Base-by-base conservation (phyloP, 64 coral and sea anemone species). In the Astreopora myriophthalma region DNA sequence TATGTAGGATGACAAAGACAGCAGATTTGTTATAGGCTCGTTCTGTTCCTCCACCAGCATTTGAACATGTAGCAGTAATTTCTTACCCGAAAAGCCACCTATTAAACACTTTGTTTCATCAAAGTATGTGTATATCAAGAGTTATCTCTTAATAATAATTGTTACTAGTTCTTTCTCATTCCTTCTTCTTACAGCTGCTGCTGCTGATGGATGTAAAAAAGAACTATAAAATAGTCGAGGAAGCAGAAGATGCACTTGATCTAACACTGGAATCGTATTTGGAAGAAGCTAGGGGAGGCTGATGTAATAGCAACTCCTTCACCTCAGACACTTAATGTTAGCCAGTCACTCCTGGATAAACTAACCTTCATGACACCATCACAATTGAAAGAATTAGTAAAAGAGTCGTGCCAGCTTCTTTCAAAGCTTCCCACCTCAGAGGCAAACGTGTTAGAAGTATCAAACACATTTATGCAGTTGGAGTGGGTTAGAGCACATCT, bases 211-310 rank as follows among this genome's bases (percentile, higher is more conserved):
- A 88, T 12, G 23, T 88, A 16, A 76, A 74, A 44, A 30, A 51
- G 0, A 74, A 57, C 7, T 88, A 13, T 14, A 76, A 75, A 24
- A 75, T 71, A 23, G 19, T 88, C 1, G 27, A 63, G 20, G 72
- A 88, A 58, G 71, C 49, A 14, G 86, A 88, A 58, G 71, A 88
- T 57, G 20, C 40, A 22, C 28, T 88, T 30, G 71, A 71, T 19
- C 25, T 88, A 17, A 23, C 69, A 19, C 0, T 88, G 27, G 86
- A 88, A 2, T 14, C 42, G 13, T 75, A 88, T 44, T 44, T 44
- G 40, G 40, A 44, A 0, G 40, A 44, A 44, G 22, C 25, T 74
- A 28, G 69, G 74, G 22, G 86, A 68, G n/a, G 69, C 64, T 19
- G 39, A 40, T 71, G 19, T 26, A 12, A 71, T 10, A 26, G 11